Evolutionary conservation across 2,888 invertebrate species (phyloP).

Genomic region (Luperina nickerlii): DNA sequence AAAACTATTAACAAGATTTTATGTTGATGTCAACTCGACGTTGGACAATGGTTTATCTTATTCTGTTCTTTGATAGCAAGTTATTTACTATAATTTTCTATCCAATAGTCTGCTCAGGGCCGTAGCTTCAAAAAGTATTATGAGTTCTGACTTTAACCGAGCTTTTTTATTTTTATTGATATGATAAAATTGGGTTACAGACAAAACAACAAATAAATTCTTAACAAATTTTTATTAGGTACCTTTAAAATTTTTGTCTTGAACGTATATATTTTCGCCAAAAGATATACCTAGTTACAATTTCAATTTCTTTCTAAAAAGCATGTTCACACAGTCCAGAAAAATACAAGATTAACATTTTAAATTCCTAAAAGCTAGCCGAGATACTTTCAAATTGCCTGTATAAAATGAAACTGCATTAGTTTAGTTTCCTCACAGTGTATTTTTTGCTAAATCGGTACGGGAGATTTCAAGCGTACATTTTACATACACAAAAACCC

Average conservation of each 20-base stretch:
- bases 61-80: background rate
- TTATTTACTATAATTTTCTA: background rate
- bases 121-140: background rate
- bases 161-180: conserved; percentile 31
- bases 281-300: background rate
- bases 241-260: background rate
- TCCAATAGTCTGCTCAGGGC: background rate
- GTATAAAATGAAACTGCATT: conserved; percentile 41
- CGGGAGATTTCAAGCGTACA: conserved; percentile 24
- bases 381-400: conserved; percentile 45
- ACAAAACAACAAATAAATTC: background rate
- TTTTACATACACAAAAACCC: conserved; percentile 39
- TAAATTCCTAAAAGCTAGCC: conserved; percentile 25
- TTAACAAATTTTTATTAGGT: background rate
- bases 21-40: background rate
- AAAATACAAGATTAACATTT: conserved; percentile 28
- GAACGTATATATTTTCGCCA: background rate
- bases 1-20: background rate
- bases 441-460: conserved; percentile 29
- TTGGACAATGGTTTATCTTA: background rate
- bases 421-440: conserved; percentile 31
- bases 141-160: conserved; percentile 6
- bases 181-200: background rate
- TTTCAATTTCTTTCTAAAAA: conserved; percentile 17
- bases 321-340: background rate